Base-by-base conservation (phyloP, 2,888 invertebrate species). In the Drosophila koepferae region DNA sequence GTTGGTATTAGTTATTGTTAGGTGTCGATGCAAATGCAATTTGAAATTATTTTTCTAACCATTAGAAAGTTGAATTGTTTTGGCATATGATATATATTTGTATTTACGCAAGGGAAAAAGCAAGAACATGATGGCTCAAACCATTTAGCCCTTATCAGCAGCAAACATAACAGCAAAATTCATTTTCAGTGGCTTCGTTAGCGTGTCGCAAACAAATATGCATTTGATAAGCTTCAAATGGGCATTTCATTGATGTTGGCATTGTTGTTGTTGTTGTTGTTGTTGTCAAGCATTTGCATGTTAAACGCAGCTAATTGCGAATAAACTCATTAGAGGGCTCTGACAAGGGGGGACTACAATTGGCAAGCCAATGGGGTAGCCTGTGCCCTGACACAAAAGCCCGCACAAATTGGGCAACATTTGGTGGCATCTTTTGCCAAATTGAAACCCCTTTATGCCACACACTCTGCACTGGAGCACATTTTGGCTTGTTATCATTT, bases 401-500 rank as follows among this genome's bases (percentile, higher is more conserved):
- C 72, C 71, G 55, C 72, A 86, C 63, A 64, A 72, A 71, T 74
- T 81, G 69, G 77, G 70, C 71, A 56, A 72, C 79, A 79, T 69
- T 74, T 62, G 81, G 72, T 74, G 70, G 79, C 78, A 77, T 80
- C 71, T 81, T 77, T 68, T 69, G 61, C 63, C 69, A 76, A 76
- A 66, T 63, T 73, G 65, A 81, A 23, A 23, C 28, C 28, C 28
- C 28, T 28, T 28, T 28, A 5, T 28, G 6, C 28, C 8, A 14
- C 12, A 62, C 59, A 56, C 23, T 3, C 23, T 3, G 3, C 69
- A 71, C 58, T 28, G 74, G 56, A 71, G 72, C 83, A 73, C 72
- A 83, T 77, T 84, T 81, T 74, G 68, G 75, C 78, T 77, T 76
- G 87, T 85, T 86, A 85, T 86, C 88, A 78, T 82, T 87, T 77